Evolutionary conservation across 2,888 invertebrate species (phyloP).

Genomic region (Iphiclides podalirius): DNA sequence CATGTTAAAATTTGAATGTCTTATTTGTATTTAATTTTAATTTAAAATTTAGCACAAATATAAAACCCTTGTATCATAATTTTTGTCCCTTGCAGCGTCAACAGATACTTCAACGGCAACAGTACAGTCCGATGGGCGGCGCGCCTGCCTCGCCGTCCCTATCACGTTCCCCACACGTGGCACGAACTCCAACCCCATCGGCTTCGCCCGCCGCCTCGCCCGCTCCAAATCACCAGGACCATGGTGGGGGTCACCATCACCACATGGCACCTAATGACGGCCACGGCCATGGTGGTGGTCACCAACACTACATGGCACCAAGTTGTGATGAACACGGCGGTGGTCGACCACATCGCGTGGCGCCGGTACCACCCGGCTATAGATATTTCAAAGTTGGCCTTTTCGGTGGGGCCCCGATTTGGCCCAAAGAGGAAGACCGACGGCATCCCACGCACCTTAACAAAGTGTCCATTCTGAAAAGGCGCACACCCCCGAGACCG

Average conservation of each 20-base stretch:
- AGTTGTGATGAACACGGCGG: slow-evolving; percentile 43
- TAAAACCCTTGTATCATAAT: neutral
- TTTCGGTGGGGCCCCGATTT: slow-evolving; percentile 84
- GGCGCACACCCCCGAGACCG: slow-evolving; percentile 80
- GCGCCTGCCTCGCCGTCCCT: slow-evolving; percentile 80
- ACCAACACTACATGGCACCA: slow-evolving; percentile 75
- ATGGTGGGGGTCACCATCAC: slow-evolving; percentile 64
- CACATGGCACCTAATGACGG: slow-evolving; percentile 66
- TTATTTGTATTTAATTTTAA: neutral
- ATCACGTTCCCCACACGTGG: slow-evolving; percentile 79
- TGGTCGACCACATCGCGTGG: slow-evolving; percentile 68
- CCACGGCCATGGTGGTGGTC: slow-evolving; percentile 58
- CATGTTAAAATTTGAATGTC: neutral
- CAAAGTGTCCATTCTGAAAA: slow-evolving; percentile 81
- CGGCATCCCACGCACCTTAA: slow-evolving; percentile 59
- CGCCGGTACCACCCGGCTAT: slow-evolving; percentile 80
- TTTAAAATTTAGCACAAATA: too few relatives aligned
- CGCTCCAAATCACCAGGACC: slow-evolving; percentile 48
- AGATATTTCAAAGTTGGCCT: slow-evolving; percentile 82
- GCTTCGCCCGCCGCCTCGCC: slow-evolving; percentile 69
- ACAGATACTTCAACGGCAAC: slow-evolving; percentile 72
- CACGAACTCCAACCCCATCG: slow-evolving; percentile 65
- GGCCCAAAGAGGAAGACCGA: slow-evolving; percentile 71
- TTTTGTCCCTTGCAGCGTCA: slow-evolving; percentile 50
- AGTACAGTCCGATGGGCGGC: slow-evolving; percentile 74